Percentiles rank a stretch among this genome's conserved stretches.
phyloP scores from a whole-genome alignment of 2,888 invertebrate genomes.

The Agelastica alni region DNA sequence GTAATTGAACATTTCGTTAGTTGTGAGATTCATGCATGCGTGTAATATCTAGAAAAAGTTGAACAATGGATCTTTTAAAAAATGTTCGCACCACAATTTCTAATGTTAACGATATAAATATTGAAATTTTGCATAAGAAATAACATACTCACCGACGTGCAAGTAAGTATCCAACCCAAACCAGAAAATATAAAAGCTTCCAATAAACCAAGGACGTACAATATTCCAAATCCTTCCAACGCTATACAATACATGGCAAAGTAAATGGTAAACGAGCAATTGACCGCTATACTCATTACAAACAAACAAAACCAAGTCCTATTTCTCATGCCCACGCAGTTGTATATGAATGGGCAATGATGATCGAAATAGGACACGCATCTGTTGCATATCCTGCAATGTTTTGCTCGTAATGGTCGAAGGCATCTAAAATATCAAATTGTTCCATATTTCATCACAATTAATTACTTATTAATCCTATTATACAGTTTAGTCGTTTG shows the following conservation, averaged over 20 bases:
- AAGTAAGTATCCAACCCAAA: constrained; percentile 84
- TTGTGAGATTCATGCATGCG: constrained; percentile 91
- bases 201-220: constrained; percentile 82
- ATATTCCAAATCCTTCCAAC: constrained; percentile 80
- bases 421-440: constrained; percentile 62
- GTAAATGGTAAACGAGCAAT: constrained; percentile 85
- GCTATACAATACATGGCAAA: constrained; percentile 85
- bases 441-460: too few relatives aligned
- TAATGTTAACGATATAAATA: too few relatives aligned
- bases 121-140: too few relatives aligned
- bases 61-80: too few relatives aligned
- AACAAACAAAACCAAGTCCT: constrained; percentile 93
- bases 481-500: too few relatives aligned
- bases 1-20: constrained; percentile 94
- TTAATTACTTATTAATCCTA: too few relatives aligned
- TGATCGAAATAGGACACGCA: constrained; percentile 87
- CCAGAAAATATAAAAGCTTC: constrained; percentile 85
- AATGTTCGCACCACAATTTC: too few relatives aligned
- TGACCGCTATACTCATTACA: constrained; percentile 84
- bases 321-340: constrained; percentile 90
- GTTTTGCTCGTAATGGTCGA: constrained; percentile 85
- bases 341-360: constrained; percentile 94
- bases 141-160: constrained; percentile 87
- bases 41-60: constrained; percentile 74
- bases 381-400: constrained; percentile 85